phyloP scores from a whole-genome alignment of 2,797 vertebrate species.

The Eremophila alpestris region DNA sequence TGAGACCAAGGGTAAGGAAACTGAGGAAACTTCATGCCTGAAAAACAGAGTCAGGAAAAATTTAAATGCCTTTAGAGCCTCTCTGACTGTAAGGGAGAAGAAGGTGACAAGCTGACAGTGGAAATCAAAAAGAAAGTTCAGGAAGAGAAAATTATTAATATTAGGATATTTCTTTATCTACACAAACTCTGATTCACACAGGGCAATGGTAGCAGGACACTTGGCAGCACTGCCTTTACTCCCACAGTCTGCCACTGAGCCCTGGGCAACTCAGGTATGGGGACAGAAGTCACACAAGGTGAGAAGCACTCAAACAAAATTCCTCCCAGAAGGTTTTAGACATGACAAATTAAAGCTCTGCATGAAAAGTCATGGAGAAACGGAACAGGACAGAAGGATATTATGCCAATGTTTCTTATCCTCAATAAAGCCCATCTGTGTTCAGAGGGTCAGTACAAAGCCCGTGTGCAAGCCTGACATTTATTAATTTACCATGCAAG shows the following conservation, averaged over 20 bases:
- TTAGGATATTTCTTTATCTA: not conserved
- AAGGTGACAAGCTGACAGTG: not conserved
- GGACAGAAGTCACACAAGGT: not conserved
- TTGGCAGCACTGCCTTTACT: not conserved
- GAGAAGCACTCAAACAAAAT: not conserved
- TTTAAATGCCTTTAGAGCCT: not conserved
- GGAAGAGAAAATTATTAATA: not conserved
- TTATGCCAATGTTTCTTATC: not conserved
- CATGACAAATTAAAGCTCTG: not conserved
- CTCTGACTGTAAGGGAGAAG: not conserved
- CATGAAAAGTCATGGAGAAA: not conserved
- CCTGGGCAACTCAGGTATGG: not conserved
- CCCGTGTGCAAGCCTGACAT: not conserved
- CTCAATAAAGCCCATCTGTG: not conserved
- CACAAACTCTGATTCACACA: not conserved
- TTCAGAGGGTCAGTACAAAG: accelerated
- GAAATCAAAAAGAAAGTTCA: not conserved
- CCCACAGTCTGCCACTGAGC: not conserved
- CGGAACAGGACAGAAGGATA: not conserved
- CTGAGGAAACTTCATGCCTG: not conserved
- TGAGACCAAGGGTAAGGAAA: not conserved
- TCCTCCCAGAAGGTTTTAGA: not conserved
- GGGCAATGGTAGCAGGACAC: not conserved
- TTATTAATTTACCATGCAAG: not conserved
- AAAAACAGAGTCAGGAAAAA: not conserved